Percentiles rank a stretch among this genome's conserved stretches.
These are phyloP conservation scores for Drosophila funebris DNA, from an alignment of 1,140 invertebrate species.

Conservation along the genomic window DNA sequence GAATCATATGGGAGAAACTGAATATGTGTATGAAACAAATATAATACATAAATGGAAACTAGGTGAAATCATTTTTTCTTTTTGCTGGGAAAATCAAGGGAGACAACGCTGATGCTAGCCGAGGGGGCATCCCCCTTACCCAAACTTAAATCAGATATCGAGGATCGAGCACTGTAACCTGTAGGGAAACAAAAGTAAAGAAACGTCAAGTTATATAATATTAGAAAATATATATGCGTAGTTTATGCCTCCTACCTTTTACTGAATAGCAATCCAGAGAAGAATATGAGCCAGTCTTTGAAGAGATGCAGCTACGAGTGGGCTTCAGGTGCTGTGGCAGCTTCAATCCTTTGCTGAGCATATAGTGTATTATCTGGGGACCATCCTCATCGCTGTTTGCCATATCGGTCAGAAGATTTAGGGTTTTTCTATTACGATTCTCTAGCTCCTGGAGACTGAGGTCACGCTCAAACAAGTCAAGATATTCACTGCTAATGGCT, in stretches of 20 bases:
- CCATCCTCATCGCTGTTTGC: constrained; percentile 63
- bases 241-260: too few relatives aligned
- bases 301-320: constrained; percentile 62
- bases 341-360: constrained; percentile 71
- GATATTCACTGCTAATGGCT: constrained; percentile 71
- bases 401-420: constrained; percentile 83
- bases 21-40: too few relatives aligned
- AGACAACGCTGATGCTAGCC: constrained; percentile 58
- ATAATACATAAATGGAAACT: background rate
- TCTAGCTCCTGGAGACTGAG: constrained; percentile 78
- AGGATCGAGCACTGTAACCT: constrained; percentile 49
- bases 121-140: constrained; percentile 43
- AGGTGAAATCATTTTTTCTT: constrained; percentile 42
- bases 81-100: constrained; percentile 55
- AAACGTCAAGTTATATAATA: background rate
- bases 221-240: too few relatives aligned
- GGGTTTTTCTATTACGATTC: constrained; percentile 76
- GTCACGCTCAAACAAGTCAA: constrained; percentile 73
- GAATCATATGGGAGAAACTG: too few relatives aligned
- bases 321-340: constrained; percentile 69
- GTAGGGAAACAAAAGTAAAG: background rate
- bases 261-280: constrained; percentile 49
- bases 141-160: constrained; percentile 47
- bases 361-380: constrained; percentile 58
- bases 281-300: constrained; percentile 57